Evolutionary conservation across 1,140 invertebrate genomes (phyloP).

Genomic region (Nasonia vitripennis): DNA sequence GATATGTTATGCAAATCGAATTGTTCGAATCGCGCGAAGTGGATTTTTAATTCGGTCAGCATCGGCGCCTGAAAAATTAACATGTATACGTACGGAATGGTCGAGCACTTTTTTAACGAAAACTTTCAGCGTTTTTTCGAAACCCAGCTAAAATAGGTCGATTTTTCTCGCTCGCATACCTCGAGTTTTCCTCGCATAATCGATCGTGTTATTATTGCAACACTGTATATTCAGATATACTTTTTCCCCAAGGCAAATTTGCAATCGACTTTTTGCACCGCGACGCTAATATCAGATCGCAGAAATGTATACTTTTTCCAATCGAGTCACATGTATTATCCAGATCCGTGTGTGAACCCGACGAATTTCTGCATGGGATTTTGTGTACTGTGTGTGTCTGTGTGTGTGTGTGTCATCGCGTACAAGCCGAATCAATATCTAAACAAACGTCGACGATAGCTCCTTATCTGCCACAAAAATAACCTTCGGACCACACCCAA

Average conservation of each 20-base stretch:
- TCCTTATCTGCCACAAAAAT: too few relatives aligned
- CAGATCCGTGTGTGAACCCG: too few relatives aligned
- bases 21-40: not conserved
- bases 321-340: not conserved
- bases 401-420: too few relatives aligned
- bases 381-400: not conserved
- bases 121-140: not conserved
- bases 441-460: too few relatives aligned
- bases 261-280: not conserved
- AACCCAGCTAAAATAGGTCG: not conserved
- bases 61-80: too few relatives aligned
- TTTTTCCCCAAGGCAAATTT: not conserved
- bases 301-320: not conserved
- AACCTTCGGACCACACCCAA: too few relatives aligned
- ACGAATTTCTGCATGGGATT: not conserved
- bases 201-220: not conserved
- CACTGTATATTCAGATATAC: not conserved
- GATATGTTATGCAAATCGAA: not conserved
- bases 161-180: not conserved
- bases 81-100: too few relatives aligned
- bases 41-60: too few relatives aligned
- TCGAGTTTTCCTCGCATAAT: not conserved
- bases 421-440: too few relatives aligned
- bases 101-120: too few relatives aligned
- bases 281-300: not conserved